phyloP scores from a whole-genome alignment of 2,797 vertebrate species.

The Brachyrhaphis roseni region DNA sequence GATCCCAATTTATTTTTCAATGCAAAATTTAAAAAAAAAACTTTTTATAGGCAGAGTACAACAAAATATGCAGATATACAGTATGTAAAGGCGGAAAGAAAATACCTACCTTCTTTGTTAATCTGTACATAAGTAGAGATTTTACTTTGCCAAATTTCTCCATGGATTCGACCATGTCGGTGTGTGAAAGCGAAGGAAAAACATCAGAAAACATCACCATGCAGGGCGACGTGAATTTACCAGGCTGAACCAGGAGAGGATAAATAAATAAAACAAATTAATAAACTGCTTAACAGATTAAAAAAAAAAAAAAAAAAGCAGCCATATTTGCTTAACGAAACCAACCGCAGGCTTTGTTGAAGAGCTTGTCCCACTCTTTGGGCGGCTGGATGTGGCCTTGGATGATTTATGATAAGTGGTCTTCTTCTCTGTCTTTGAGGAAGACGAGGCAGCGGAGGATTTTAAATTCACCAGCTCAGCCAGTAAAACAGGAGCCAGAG shows the following conservation, averaged over 20 bases:
- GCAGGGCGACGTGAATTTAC: slow-evolving; percentile 7
- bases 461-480: slow-evolving; percentile 85
- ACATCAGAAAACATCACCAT: slow-evolving; percentile 41
- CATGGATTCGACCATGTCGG: slow-evolving; percentile 78
- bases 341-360: slow-evolving; percentile 20
- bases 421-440: neutral
- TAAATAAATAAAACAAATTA: too few species aligned
- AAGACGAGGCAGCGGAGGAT: slow-evolving; percentile 1
- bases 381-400: slow-evolving; percentile 1
- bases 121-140: slow-evolving; percentile 78
- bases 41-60: neutral
- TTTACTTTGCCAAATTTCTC: slow-evolving; percentile 85
- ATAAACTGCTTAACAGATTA: neutral
- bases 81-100: neutral
- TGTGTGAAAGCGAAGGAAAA: slow-evolving; percentile 19
- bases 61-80: neutral
- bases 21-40: neutral
- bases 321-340: neutral
- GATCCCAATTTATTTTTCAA: neutral
- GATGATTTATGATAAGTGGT: neutral
- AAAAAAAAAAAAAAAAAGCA: neutral
- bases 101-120: slow-evolving; percentile 35
- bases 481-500: slow-evolving; percentile 75
- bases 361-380: neutral
- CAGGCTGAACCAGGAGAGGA: neutral